A percentile compares a stretch with the other conserved stretches of the same genome.
Conservation (phyloP, 1,140 invertebrate species). For the Proctacanthus coquilletti region DNA sequence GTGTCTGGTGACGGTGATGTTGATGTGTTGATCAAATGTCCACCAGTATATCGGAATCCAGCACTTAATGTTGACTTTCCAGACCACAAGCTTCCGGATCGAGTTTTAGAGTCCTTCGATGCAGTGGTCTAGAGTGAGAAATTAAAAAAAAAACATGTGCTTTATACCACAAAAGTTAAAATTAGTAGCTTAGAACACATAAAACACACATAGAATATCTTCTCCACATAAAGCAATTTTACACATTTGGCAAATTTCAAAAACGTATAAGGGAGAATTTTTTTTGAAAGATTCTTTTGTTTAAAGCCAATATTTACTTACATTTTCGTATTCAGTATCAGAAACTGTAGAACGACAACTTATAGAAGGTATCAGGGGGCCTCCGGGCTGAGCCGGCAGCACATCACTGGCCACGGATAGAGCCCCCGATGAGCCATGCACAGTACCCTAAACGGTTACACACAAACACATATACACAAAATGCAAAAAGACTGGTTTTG, state of each 20-base stretch:
- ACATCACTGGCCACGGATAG: slow-evolving; percentile 29
- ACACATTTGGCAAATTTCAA: too few species aligned
- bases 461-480: not conserved
- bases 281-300: too few species aligned
- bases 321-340: slow-evolving; percentile 80
- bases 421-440: slow-evolving; percentile 38
- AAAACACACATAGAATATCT: too few species aligned
- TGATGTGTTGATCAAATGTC: slow-evolving; percentile 69
- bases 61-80: slow-evolving; percentile 80
- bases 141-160: too few species aligned
- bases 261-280: too few species aligned
- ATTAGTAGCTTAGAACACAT: too few species aligned
- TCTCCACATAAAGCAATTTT: too few species aligned
- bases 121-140: slow-evolving; percentile 28
- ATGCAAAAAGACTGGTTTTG: too few species aligned
- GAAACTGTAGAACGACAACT: slow-evolving; percentile 79
- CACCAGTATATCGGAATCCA: slow-evolving; percentile 76
- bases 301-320: slow-evolving; percentile 48
- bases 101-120: slow-evolving; percentile 44
- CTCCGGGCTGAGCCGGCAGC: slow-evolving; percentile 13
- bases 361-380: slow-evolving; percentile 26
- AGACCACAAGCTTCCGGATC: slow-evolving; percentile 80
- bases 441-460: slow-evolving; percentile 45
- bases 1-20: slow-evolving; percentile 73
- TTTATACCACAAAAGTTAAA: too few species aligned